Evolutionary conservation across 2,888 invertebrate genomes (phyloP).

Genomic region (Limenitis camilla): DNA sequence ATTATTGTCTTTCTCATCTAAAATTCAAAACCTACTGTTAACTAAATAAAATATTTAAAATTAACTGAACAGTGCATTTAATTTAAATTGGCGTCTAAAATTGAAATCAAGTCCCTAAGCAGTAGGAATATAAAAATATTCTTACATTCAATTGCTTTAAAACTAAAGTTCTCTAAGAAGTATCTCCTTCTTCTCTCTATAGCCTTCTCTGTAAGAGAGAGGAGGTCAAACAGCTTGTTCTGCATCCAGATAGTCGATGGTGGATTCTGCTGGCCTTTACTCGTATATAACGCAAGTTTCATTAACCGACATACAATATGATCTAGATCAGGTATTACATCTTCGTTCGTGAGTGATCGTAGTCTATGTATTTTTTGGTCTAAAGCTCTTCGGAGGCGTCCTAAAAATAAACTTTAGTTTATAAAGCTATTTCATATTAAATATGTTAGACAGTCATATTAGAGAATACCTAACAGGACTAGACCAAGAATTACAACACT

Average conservation of each 20-base stretch:
- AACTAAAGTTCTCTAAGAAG: slow-evolving; percentile 36
- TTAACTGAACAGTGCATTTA: no score
- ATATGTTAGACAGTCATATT: no score
- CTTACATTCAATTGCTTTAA: slow-evolving; percentile 43
- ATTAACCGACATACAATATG: slow-evolving; percentile 53
- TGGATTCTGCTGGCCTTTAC: slow-evolving; percentile 34
- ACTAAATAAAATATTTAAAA: not conserved
- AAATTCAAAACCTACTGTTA: slow-evolving; percentile 2
- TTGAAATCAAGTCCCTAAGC: no score
- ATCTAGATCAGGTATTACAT: slow-evolving; percentile 52
- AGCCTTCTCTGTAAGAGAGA: slow-evolving; percentile 57
- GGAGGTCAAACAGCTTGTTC: slow-evolving; percentile 54
- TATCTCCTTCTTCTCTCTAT: slow-evolving; percentile 45
- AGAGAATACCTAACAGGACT: no score
- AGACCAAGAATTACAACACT: no score
- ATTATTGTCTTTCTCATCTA: slow-evolving; percentile 23
- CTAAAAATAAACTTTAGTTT: slow-evolving; percentile 29
- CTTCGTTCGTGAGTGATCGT: slow-evolving; percentile 49
- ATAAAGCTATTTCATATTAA: no score
- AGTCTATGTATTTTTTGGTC: slow-evolving; percentile 53
- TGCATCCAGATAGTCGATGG: slow-evolving; percentile 56
- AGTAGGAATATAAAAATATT: slow-evolving; percentile 11
- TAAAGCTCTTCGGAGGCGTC: slow-evolving; percentile 49
- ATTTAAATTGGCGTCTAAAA: no score
- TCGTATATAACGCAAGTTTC: slow-evolving; percentile 49